Evolutionary conservation across 2,113 vertebrate species (phyloP), one percentile per base, ranked within the genome.

Genomic region (Lycaon pictus): DNA sequence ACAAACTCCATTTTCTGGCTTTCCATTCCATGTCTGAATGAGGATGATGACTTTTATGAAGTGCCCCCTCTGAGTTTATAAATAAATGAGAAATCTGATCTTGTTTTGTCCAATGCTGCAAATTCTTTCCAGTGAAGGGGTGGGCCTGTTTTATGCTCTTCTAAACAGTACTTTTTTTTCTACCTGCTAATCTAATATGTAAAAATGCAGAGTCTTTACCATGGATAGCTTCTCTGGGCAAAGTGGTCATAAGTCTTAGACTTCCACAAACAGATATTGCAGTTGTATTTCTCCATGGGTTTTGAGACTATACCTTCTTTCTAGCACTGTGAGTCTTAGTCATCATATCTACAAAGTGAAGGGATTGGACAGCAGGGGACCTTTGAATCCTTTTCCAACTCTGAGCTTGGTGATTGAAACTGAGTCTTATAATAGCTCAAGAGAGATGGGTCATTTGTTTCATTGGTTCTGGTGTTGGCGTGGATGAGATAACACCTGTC

Each of bases 1-100:
- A 63, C 13, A 90, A 62, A 43, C 48, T 94, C 5, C 81, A 20
- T 72, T 95, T 97, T 81, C 60, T 90, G 90, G 92, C 79, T 90
- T 88, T 71, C 55, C 37, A 35, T 63, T 76, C 82, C 60, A 90
- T 72, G 35, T 37, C 25, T 89, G 71, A 60, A 67, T 60, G 56
- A 76, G 58, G 67, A 72, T 53, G 71, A 79, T 48, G 62, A 79
- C 65, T 81, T 86, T 88, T 82, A 83, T 29, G 37, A 51, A 94
- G 37, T 35, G 76, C 32, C 37, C n/a, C 87, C 71, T 76, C 60
- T 83, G 93, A 74, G 71, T 48, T 96, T 81, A 63, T 76, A 87
- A 80, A 92, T 93, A 71, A 95, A 84, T 88, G 67, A 81, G 77
- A 69, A 93, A 29, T 88, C 71, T 56, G 84, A 55, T 92, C 43